phyloP scores from a whole-genome alignment of 2,113 vertebrate species.

The Boulengeromyrus knoepffleri region DNA sequence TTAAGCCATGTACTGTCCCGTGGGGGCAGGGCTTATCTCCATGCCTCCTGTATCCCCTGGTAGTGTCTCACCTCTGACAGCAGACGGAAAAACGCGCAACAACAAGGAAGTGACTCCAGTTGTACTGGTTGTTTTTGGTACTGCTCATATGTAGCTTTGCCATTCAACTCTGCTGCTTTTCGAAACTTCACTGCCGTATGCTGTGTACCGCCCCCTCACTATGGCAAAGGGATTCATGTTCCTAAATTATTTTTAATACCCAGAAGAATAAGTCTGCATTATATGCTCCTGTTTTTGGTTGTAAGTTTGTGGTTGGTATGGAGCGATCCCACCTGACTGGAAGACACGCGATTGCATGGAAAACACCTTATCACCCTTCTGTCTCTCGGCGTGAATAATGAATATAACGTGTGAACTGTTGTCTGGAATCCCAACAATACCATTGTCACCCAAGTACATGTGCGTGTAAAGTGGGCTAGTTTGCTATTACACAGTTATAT shows the following conservation, averaged over 20 bases:
- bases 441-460: not conserved
- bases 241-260: not conserved
- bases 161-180: not conserved
- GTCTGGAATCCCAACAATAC: not conserved
- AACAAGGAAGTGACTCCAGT: not conserved
- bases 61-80: not conserved
- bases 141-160: not conserved
- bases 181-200: not conserved
- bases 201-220: not conserved
- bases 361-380: not conserved
- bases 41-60: not conserved
- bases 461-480: not conserved
- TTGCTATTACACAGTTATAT: not conserved
- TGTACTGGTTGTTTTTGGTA: not conserved
- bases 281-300: not conserved
- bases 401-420: not conserved
- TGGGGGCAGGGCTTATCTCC: not conserved
- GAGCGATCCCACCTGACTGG: not conserved
- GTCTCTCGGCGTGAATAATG: not conserved
- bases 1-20: not conserved
- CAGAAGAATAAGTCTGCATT: not conserved
- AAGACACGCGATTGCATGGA: not conserved
- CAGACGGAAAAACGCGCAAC: not conserved
- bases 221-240: not conserved
- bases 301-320: not conserved